phyloP scores from a whole-genome alignment of 1,140 invertebrate genomes.

The Macrotrachela quadricornifera region DNA sequence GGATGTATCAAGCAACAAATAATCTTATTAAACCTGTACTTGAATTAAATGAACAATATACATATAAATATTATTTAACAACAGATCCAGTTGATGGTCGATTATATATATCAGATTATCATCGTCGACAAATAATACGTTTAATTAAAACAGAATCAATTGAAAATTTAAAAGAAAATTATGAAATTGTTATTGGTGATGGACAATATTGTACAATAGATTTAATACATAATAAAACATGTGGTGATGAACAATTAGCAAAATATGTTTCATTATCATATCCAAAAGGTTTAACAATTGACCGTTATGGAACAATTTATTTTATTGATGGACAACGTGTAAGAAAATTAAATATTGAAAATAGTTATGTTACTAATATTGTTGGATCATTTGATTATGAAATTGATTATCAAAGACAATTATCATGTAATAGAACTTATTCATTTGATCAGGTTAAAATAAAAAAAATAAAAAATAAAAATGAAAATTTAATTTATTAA shows the following conservation, averaged over 20 bases:
- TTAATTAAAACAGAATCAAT: conserved; percentile 44
- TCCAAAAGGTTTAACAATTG: conserved; percentile 24
- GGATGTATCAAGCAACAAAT: conserved; percentile 35
- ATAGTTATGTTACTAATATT: conserved; percentile 31
- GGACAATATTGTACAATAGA: not conserved
- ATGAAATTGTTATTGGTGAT: not conserved
- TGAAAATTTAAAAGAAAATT: not conserved
- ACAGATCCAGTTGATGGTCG: conserved; percentile 74
- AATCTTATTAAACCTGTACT: no score
- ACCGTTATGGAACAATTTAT: conserved; percentile 26
- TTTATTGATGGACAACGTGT: conserved; percentile 20
- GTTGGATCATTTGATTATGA: conserved; percentile 42
- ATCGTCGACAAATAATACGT: conserved; percentile 76
- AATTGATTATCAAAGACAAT: not conserved
- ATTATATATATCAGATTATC: conserved; percentile 66
- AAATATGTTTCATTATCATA: conserved; percentile 26
- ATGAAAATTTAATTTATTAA: not conserved
- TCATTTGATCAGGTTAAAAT: no score
- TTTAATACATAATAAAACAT: no score
- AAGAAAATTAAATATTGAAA: not conserved
- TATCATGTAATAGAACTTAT: not conserved
- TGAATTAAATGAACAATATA: no score
- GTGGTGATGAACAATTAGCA: not conserved
- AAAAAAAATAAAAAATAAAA: not conserved
- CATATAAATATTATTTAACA: conserved; percentile 77